A percentile compares a stretch with the other conserved stretches of the same genome.
These are phyloP conservation scores for Ichneumoninae sp. DNA, from an alignment of 2,888 invertebrate genomes.

Conservation along the genomic window DNA sequence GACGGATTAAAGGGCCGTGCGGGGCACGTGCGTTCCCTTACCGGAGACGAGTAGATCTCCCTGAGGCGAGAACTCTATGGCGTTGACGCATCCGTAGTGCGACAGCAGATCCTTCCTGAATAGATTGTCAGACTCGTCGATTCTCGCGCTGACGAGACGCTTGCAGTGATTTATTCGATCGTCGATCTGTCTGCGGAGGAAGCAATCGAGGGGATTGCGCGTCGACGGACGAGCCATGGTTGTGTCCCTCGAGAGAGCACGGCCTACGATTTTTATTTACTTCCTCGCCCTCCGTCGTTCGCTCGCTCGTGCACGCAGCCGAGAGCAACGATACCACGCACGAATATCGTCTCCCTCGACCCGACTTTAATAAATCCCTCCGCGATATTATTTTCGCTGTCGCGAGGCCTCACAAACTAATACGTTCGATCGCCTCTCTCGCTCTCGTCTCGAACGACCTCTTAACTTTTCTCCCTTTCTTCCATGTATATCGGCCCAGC, in stretches of 20 bases:
- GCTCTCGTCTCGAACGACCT: constrained; percentile 54
- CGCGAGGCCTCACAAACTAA: constrained; percentile 3
- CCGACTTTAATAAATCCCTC: neutral
- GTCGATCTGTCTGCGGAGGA: constrained; percentile 88
- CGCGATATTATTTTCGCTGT: neutral
- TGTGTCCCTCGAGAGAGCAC: neutral
- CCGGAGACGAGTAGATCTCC: constrained; percentile 95
- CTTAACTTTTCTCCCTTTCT: constrained; percentile 72
- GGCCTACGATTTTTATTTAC: too few species aligned
- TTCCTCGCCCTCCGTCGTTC: too few species aligned
- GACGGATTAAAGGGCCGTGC: constrained; percentile 7
- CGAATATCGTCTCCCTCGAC: neutral
- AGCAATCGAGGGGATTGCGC: constrained; percentile 87
- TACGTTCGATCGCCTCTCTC: neutral
- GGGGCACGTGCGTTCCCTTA: constrained; percentile 83
- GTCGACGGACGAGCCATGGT: constrained; percentile 82
- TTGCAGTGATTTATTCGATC: constrained; percentile 87
- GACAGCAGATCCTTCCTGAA: constrained; percentile 93
- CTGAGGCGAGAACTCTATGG: constrained; percentile 96
- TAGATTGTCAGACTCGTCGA: constrained; percentile 90
- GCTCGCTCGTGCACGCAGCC: neutral
- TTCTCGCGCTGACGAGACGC: constrained; percentile 87
- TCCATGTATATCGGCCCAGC: constrained; percentile 70
- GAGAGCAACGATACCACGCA: neutral
- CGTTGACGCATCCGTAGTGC: constrained; percentile 98